A percentile compares a stretch with the other conserved stretches of the same genome.
Conservation (phyloP, 2,113 vertebrate genomes). For the Mugil cephalus region DNA sequence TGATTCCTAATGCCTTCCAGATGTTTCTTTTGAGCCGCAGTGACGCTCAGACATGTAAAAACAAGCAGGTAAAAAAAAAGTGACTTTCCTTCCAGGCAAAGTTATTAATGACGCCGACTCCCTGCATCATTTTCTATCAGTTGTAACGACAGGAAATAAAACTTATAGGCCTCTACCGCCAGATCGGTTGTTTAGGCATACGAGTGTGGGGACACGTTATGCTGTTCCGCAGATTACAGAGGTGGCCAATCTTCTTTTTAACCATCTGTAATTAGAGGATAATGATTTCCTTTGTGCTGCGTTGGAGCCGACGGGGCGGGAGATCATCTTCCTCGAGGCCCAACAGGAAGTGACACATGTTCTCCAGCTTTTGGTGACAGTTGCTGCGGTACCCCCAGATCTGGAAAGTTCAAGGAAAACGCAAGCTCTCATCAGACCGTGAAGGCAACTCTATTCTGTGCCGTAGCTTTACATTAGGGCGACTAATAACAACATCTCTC, state of each 20-base stretch:
- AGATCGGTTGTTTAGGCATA: slow-evolving; percentile 21
- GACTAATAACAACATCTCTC: neutral
- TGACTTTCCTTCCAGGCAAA: neutral
- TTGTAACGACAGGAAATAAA: neutral
- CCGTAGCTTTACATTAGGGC: neutral
- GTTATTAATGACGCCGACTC: slow-evolving; percentile 9
- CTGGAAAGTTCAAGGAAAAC: neutral
- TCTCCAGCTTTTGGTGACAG: slow-evolving; percentile 2
- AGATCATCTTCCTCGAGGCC: slow-evolving; percentile 38
- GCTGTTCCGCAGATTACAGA: slow-evolving; percentile 58
- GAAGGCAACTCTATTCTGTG: neutral
- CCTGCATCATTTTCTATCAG: neutral
- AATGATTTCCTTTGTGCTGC: slow-evolving; percentile 69
- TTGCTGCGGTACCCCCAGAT: neutral
- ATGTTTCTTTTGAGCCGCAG: slow-evolving; percentile 57
- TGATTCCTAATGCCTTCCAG: slow-evolving; percentile 74
- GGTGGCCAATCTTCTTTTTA: slow-evolving; percentile 46
- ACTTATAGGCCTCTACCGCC: neutral
- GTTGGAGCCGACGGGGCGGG: slow-evolving; percentile 25
- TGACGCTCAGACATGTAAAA: slow-evolving; percentile 48
- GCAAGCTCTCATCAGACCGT: neutral
- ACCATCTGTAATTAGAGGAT: slow-evolving; percentile 66
- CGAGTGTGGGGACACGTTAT: slow-evolving; percentile 36
- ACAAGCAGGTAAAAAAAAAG: slow-evolving; percentile 54
- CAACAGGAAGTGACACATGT: slow-evolving; percentile 46